phyloP scores from a whole-genome alignment of 2,888 invertebrate species.

The Zonitis immaculata region DNA sequence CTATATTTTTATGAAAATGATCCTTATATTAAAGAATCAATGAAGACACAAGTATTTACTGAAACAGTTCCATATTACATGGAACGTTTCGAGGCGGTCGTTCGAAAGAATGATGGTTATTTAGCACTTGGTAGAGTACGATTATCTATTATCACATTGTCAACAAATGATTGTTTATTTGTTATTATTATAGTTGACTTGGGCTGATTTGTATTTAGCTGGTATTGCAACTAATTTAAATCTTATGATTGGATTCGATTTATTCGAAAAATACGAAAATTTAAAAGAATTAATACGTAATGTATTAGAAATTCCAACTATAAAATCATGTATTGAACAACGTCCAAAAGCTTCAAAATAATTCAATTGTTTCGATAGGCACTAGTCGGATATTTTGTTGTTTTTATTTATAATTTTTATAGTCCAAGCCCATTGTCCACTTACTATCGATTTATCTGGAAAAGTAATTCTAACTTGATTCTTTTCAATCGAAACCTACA shows the following conservation, averaged over 20 bases:
- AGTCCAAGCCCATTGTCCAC: constrained; percentile 50
- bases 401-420: constrained; percentile 42
- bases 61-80: constrained; percentile 56
- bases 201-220: constrained; percentile 63
- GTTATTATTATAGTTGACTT: constrained; percentile 47
- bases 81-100: constrained; percentile 55
- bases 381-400: too few relatives aligned
- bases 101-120: constrained; percentile 58
- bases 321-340: constrained; percentile 27
- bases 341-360: constrained; percentile 23
- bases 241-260: constrained; percentile 25
- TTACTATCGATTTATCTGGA: constrained; percentile 47
- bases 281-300: constrained; percentile 19
- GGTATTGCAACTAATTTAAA: constrained; percentile 40
- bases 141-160: background rate
- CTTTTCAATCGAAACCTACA: constrained; percentile 21
- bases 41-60: constrained; percentile 49
- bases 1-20: constrained; percentile 55
- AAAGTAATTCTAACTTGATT: constrained; percentile 38
- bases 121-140: constrained; percentile 49
- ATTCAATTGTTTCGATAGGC: too few relatives aligned
- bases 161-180: background rate
- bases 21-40: constrained; percentile 50
- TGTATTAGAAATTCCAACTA: constrained; percentile 23
- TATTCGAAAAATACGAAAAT: constrained; percentile 24